Percentiles rank a stretch among this genome's conserved stretches.
Conservation (phyloP, 1,140 invertebrate genomes). For the Lepidurus packardi region DNA sequence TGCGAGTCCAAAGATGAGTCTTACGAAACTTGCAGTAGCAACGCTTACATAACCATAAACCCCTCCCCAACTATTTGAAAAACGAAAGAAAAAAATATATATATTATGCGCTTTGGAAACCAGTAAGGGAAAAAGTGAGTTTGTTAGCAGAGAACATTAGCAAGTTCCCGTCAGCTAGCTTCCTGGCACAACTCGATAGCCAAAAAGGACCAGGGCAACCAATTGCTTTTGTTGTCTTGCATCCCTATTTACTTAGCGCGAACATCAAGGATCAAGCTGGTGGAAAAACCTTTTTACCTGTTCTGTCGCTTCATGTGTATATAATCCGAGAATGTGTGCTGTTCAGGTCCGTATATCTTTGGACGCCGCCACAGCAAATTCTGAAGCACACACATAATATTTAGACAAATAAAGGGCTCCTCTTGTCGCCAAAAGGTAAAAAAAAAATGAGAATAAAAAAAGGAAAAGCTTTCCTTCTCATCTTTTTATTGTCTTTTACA, state of each 20-base stretch:
- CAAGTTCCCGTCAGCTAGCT: neutral
- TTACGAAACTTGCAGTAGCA: neutral
- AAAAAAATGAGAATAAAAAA: neutral
- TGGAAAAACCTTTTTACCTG: slow-evolving; percentile 31
- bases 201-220: neutral
- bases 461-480: neutral
- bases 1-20: neutral
- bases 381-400: neutral
- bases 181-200: neutral
- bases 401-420: slow-evolving; percentile 4
- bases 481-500: neutral
- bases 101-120: neutral
- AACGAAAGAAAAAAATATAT: too few species aligned
- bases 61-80: neutral
- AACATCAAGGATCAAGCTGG: slow-evolving; percentile 26
- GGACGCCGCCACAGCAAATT: slow-evolving; percentile 4
- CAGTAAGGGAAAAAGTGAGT: neutral
- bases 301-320: slow-evolving; percentile 17
- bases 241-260: neutral
- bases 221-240: slow-evolving; percentile 4
- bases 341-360: slow-evolving; percentile 10
- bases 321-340: slow-evolving; percentile 13
- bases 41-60: neutral
- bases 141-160: slow-evolving; percentile 15
- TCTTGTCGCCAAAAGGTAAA: neutral